These are phyloP conservation scores for Amorpha juglandis DNA, from an alignment of 2,888 invertebrate genomes.

Conservation along the genomic window DNA sequence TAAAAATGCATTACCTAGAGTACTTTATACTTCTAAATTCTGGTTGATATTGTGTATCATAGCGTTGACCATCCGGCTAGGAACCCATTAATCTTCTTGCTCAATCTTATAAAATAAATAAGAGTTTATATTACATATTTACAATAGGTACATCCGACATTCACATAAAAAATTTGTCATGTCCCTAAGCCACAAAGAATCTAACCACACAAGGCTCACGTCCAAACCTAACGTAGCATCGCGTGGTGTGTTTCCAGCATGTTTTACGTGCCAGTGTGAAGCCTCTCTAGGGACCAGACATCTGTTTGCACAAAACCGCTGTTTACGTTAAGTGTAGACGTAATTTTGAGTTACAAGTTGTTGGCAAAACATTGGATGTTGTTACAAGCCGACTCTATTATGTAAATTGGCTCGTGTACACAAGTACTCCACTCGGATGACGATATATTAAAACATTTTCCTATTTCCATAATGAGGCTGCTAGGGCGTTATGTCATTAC, in stretches of 20 bases:
- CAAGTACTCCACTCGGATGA: slow-evolving; percentile 13
- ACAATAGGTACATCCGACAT: too few species aligned
- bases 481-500: not conserved
- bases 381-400: slow-evolving; percentile 41
- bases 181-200: too few species aligned
- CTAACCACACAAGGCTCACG: too few species aligned
- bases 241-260: slow-evolving; percentile 15
- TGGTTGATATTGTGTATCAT: too few species aligned
- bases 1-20: too few species aligned
- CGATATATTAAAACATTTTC: slow-evolving; percentile 9
- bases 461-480: not conserved
- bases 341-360: slow-evolving; percentile 46
- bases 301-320: slow-evolving; percentile 39
- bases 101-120: too few species aligned
- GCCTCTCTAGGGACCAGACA: slow-evolving; percentile 26
- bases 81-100: too few species aligned
- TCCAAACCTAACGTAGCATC: not conserved
- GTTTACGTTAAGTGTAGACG: slow-evolving; percentile 42
- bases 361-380: slow-evolving; percentile 47
- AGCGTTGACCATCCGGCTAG: too few species aligned
- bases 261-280: slow-evolving; percentile 5
- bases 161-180: too few species aligned
- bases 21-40: too few species aligned
- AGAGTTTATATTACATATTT: too few species aligned
- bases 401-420: slow-evolving; percentile 41